Evolutionary conservation across 1,140 invertebrate species (phyloP), one percentile per base, ranked within the genome.

Genomic region (Drosophila navojoa): DNA sequence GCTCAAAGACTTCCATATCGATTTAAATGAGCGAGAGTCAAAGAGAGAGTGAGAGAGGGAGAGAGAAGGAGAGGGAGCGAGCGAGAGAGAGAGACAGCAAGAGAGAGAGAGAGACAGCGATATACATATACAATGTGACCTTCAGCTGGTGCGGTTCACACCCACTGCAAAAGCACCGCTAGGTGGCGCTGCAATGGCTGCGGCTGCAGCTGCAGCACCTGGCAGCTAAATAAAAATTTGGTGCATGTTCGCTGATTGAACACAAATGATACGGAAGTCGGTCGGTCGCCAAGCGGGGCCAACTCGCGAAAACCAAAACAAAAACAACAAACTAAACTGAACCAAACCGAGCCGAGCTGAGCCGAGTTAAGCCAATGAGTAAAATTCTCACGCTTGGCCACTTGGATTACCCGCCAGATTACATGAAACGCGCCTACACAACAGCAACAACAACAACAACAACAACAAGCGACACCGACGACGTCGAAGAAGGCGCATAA

Each of bases 381-480:
- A 84, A 84, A 87, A 87, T 89, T 89, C 84, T 89, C 84, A 89
- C 84, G 84, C 84, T 89, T 79, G 84, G 82, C 82, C 82, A 86
- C 82, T 82, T 74, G 82, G 79, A 89, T 87, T 87, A 89, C 82
- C 84, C 84, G 84, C 82, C 79, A 87, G 82, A 86, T 86, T 86
- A 86, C 82, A 86, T 86, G 84, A 87, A 86, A 86, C 77, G 82
- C 82, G 84, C 82, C 82, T 86, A 87, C 82, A 87, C 80, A 78
- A 72, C 66, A 74, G 40, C 61, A 72, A 15, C 61, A 64, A 25
- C 63, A 47, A 22, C 74, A 67, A 3, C 62, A 54, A 16, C 42
- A 71, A 5, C 38, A n/a, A 53, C 52, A 44, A 49, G 38, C 58
- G 22, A 60, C 44, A 61, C 15, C 52, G 50, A 47, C 35, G 61